These are phyloP conservation scores for Hylyphantes graminicola DNA, from an alignment of 1,140 invertebrate genomes.

Conservation along the genomic window DNA sequence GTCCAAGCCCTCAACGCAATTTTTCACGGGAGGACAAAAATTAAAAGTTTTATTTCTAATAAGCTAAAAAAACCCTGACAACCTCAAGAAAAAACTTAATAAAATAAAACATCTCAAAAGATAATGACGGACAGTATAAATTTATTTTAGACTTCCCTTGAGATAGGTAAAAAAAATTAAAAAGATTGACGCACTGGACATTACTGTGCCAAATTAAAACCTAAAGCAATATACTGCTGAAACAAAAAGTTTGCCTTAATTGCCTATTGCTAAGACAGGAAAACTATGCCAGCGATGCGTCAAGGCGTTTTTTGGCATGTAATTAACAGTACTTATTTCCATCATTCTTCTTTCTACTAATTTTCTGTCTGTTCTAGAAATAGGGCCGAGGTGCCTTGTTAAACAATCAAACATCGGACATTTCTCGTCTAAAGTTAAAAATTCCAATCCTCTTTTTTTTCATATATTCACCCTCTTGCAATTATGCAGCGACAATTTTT, in stretches of 20 bases:
- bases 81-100: not conserved
- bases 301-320: conserved; percentile 44
- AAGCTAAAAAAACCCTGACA: conserved; percentile 17
- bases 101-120: conserved; percentile 3
- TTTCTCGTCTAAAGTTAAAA: too few species aligned
- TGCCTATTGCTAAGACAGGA: conserved; percentile 33
- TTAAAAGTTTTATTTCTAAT: conserved; percentile 22
- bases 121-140: conserved; percentile 32
- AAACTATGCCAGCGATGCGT: conserved; percentile 19
- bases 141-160: conserved; percentile 29
- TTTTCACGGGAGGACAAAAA: conserved; percentile 6
- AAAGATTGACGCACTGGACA: conserved; percentile 54
- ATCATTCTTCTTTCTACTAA: conserved; percentile 58
- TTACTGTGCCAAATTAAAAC: conserved; percentile 48
- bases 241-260: conserved; percentile 41
- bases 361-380: conserved; percentile 6
- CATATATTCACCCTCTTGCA: conserved; percentile 26
- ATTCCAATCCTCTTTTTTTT: conserved; percentile 23
- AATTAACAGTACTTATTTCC: conserved; percentile 55
- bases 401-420: too few species aligned
- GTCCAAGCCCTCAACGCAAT: conserved; percentile 8
- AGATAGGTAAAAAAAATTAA: not conserved
- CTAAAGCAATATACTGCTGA: conserved; percentile 28
- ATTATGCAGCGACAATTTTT: conserved; percentile 60
- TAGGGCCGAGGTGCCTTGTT: too few species aligned